These are phyloP conservation scores for Pyrocoelia pectoralis DNA, from an alignment of 2,888 invertebrate species.

Conservation along the genomic window DNA sequence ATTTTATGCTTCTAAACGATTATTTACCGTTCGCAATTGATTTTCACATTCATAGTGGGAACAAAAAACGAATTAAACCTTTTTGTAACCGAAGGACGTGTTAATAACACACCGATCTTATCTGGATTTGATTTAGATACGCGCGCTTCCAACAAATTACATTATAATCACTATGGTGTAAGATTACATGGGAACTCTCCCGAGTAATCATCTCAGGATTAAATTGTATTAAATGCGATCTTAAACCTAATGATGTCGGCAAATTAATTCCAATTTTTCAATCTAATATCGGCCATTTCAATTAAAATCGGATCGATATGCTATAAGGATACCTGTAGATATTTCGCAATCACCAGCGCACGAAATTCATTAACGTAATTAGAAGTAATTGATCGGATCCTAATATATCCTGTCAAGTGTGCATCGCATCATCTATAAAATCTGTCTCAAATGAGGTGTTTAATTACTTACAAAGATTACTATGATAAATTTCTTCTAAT, in stretches of 20 bases:
- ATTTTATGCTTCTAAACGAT: conserved; percentile 29
- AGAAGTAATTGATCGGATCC: background rate
- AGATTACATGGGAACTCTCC: background rate
- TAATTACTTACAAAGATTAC: no score
- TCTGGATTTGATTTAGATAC: background rate
- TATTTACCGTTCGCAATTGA: conserved; percentile 28
- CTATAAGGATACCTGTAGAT: background rate
- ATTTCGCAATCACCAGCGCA: background rate
- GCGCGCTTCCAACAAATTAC: background rate
- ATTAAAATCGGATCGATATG: background rate
- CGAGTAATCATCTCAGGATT: background rate
- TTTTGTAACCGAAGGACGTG: background rate
- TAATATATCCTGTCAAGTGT: no score
- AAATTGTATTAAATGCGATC: background rate
- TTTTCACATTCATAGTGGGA: conserved; percentile 9
- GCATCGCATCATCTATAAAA: no score
- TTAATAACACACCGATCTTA: background rate
- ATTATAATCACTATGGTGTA: background rate
- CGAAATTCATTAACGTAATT: background rate
- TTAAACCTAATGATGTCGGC: background rate
- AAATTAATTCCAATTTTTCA: background rate
- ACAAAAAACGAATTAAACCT: background rate
- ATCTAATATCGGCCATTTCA: background rate
- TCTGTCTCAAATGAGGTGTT: no score
- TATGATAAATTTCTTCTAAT: no score